phyloP scores from a whole-genome alignment of 2,888 invertebrate species.

The Sclerodermus sp. region DNA sequence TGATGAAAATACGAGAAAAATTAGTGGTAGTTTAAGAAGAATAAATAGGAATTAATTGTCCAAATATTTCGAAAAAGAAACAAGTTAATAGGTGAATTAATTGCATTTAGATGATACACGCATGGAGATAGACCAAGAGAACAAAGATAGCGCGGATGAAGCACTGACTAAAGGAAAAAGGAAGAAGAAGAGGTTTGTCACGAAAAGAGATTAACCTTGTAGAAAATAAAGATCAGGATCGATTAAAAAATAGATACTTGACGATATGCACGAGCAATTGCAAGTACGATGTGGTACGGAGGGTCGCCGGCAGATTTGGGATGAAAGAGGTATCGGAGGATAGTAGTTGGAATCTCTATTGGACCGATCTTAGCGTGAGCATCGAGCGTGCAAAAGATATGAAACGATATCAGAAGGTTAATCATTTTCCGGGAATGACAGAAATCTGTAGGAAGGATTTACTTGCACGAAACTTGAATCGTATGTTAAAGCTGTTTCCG shows the following conservation, averaged over 20 bases:
- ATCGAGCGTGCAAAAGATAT: slow-evolving; percentile 87
- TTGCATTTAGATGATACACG: too few relatives aligned
- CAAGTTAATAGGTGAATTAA: too few relatives aligned
- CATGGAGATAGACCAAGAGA: too few relatives aligned
- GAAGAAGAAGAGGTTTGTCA: too few relatives aligned
- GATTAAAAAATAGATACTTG: slow-evolving; percentile 39
- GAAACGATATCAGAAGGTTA: slow-evolving; percentile 89
- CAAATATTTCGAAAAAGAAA: too few relatives aligned
- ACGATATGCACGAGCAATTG: slow-evolving; percentile 72
- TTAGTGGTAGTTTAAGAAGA: too few relatives aligned
- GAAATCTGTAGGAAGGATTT: slow-evolving; percentile 89
- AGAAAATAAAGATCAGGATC: too few relatives aligned
- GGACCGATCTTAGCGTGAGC: slow-evolving; percentile 87
- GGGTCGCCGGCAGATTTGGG: slow-evolving; percentile 70
- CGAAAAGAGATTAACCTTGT: too few relatives aligned
- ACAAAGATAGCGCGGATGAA: too few relatives aligned
- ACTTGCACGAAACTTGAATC: slow-evolving; percentile 83
- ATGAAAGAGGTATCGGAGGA: slow-evolving; percentile 78
- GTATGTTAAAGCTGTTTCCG: slow-evolving; percentile 86
- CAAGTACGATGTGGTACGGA: slow-evolving; percentile 73
- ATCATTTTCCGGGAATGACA: slow-evolving; percentile 90
- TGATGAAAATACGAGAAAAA: too few relatives aligned
- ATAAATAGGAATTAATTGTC: too few relatives aligned
- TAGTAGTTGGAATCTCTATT: slow-evolving; percentile 87
- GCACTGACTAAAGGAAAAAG: too few relatives aligned